These are phyloP conservation scores for Gryon sp. DNA, from an alignment of 1,140 invertebrate genomes.

Conservation along the genomic window DNA sequence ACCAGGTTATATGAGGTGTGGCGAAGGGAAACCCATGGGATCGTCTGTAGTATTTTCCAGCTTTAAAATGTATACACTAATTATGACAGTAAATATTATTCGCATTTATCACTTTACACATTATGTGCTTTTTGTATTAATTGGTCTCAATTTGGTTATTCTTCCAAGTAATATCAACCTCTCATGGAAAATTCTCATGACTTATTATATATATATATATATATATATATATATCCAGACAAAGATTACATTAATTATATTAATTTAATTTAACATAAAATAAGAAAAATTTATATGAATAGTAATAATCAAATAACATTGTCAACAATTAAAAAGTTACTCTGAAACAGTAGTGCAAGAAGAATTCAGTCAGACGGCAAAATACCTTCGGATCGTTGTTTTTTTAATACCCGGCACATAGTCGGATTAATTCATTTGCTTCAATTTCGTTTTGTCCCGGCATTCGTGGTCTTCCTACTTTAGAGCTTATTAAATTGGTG, in stretches of 20 bases:
- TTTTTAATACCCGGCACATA: slow-evolving; percentile 17
- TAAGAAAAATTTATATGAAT: too few species aligned
- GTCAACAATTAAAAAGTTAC: not conserved
- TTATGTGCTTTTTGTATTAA: slow-evolving; percentile 46
- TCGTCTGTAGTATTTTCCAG: slow-evolving; percentile 45
- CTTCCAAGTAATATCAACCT: too few species aligned
- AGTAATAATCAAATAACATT: not conserved
- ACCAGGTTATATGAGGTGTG: slow-evolving; percentile 62
- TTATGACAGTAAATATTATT: slow-evolving; percentile 63
- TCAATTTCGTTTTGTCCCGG: slow-evolving; percentile 37
- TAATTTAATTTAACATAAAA: too few species aligned
- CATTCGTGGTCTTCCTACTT: slow-evolving; percentile 49
- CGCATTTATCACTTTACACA: slow-evolving; percentile 22
- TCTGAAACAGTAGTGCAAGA: slow-evolving; percentile 35
- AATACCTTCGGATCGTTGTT: slow-evolving; percentile 17
- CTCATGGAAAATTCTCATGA: too few species aligned
- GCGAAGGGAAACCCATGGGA: slow-evolving; percentile 57
- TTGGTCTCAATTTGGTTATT: too few species aligned
- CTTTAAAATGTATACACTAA: slow-evolving; percentile 54
- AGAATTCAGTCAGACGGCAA: slow-evolving; percentile 31
- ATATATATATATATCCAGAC: too few species aligned
- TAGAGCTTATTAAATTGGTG: slow-evolving; percentile 39
- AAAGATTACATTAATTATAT: too few species aligned
- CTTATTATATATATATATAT: too few species aligned
- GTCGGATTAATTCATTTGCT: slow-evolving; percentile 36